Evolutionary conservation across 2,113 vertebrate genomes (phyloP), one percentile per base, ranked within the genome.

Genomic region (Cichladusa arquata): DNA sequence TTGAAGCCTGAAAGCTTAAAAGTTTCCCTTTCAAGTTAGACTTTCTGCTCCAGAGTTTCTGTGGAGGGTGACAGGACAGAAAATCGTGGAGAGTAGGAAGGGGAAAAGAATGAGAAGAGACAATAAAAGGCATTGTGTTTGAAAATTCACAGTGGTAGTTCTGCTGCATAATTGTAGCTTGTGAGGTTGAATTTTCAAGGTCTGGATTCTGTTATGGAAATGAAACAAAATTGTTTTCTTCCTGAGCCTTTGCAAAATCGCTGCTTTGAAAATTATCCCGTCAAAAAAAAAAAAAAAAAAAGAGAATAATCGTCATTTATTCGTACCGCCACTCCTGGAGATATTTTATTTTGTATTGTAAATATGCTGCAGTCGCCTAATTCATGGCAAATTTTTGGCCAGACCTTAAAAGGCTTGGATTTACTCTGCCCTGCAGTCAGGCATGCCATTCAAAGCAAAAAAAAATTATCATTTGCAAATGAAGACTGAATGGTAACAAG

Each of bases 171-270:
- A 96, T 95, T 95, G 88, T 77, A 95, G 96, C 80, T 77, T 51
- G 14, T 93, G 96, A 84, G 88, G 95, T 94, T 65, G 78, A 88
- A 81, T 94, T 95, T 83, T 36, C 31, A 15, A 90, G 96, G 95
- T 98, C 98, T 99, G 98, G 98, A 98, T 98, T 98, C 97, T 98
- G 98, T 99, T 98, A 99, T 97, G 97, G 98, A 99, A 99, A 99
- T 99, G 98, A 97, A 97, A 96, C 98, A 97, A 98, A 99, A 99
- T 99, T 98, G 98, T 99, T 98, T 98, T 99, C 98, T 99, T 99
- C 98, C 98, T 98, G 98, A 98, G 97, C 96, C 97, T 97, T 97
- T 96, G 95, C 95, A 97, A 90, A 98, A 97, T 97, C 88, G 16
- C 96, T 53, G 94, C 96, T 98, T 98, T 97, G 97, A 98, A 98